Evolutionary conservation across 2,797 vertebrate species (phyloP).

Genomic region (Enteromius thamalakanensis): DNA sequence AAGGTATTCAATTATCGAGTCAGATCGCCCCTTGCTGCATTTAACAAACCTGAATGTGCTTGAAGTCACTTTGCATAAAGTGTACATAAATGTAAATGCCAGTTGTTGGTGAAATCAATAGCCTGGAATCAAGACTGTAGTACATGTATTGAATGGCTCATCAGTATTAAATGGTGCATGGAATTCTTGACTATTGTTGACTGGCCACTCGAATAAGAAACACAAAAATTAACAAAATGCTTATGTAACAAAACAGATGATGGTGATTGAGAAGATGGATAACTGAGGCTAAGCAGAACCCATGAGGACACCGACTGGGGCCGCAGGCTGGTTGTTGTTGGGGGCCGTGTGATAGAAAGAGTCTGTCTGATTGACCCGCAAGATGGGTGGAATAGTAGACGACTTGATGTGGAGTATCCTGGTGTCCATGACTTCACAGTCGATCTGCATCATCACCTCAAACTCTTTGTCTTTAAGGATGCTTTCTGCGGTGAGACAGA

Average conservation of each 20-base stretch:
- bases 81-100: slow-evolving; percentile 7
- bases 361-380: slow-evolving; percentile 82
- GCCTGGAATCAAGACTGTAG: not conserved
- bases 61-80: not conserved
- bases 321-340: slow-evolving; percentile 64
- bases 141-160: not conserved
- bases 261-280: not conserved
- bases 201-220: not conserved
- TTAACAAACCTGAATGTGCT: not conserved
- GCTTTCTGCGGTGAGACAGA: slow-evolving; percentile 80
- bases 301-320: slow-evolving; percentile 76
- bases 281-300: slow-evolving; percentile 68
- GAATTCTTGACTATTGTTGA: not conserved
- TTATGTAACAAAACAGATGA: not conserved
- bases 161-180: not conserved
- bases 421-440: slow-evolving; percentile 96
- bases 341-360: slow-evolving; percentile 80
- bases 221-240: slow-evolving; percentile 1
- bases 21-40: not conserved
- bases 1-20: not conserved
- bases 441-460: slow-evolving; percentile 99
- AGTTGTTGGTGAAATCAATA: not conserved
- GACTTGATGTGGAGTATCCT: slow-evolving; percentile 94
- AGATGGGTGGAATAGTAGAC: slow-evolving; percentile 86
- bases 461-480: slow-evolving; percentile 90